These are phyloP conservation scores for Cremastinae sp. DNA, from an alignment of 2,888 invertebrate genomes.

Conservation along the genomic window DNA sequence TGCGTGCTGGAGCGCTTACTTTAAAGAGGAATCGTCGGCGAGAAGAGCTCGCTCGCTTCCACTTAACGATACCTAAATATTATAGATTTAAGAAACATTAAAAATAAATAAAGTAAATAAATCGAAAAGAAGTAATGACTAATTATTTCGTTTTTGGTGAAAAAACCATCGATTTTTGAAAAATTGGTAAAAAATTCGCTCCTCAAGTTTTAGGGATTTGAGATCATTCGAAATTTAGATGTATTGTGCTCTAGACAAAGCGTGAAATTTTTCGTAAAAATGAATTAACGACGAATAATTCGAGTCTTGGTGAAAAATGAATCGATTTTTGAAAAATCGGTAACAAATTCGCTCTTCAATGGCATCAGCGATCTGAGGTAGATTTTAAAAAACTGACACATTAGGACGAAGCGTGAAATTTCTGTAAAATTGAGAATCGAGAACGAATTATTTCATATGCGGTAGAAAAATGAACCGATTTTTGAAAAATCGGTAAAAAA, in stretches of 20 bases:
- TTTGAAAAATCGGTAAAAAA: not conserved
- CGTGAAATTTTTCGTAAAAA: conserved; percentile 57
- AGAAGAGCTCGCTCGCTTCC: conserved; percentile 18
- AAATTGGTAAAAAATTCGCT: not conserved
- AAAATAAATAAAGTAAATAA: no score
- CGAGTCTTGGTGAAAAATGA: no score
- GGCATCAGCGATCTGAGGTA: conserved; percentile 1
- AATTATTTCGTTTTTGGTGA: no score
- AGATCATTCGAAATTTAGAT: conserved; percentile 16
- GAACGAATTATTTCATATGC: no score
- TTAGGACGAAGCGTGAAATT: conserved; percentile 57
- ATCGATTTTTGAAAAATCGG: not conserved
- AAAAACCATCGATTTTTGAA: no score
- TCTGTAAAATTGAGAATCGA: conserved; percentile 49
- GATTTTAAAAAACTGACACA: conserved; percentile 12
- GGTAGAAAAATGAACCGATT: no score
- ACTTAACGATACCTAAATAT: not conserved
- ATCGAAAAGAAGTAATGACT: no score
- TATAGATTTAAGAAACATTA: no score
- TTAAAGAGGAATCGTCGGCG: conserved; percentile 1
- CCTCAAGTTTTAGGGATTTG: not conserved
- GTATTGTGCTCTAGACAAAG: conserved; percentile 34
- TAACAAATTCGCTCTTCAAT: not conserved
- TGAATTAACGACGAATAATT: no score
- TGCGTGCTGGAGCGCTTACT: conserved; percentile 5